Base-by-base conservation (phyloP, 2,888 invertebrate genomes). In the Diachrysia chrysitis region DNA sequence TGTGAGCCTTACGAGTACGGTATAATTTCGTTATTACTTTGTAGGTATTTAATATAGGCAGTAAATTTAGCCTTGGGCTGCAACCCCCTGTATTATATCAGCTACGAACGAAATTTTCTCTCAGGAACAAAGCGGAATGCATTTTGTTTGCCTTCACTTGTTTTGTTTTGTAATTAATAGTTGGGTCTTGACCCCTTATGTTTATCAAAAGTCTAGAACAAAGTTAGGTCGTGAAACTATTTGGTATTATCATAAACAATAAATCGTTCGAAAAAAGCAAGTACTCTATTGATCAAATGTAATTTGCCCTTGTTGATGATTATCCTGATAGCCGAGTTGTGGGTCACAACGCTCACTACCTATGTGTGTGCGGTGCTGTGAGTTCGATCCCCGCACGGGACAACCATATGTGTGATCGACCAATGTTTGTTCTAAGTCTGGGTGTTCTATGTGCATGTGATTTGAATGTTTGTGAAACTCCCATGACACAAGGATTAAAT, bases 121-220 rank as follows among this genome's bases (percentile, higher is more conserved):
- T 65, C 66, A 75, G 54, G 72, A 69, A 83, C 78, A 83, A 84
- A 85, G 76, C 71, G 75, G 65, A 63, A 63, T 85, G 73, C 79
- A 79, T 81, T 84, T 81, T 83, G 82, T 84, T 81, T 81, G 71
- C 71, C 72, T 63, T 71, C 71, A 63, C 68, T 72, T 76, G 79
- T 73, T 83, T 79, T 32, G 69, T 74, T 78, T 77, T 51, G 77
- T 78, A 79, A 79, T 80, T 71, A 83, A 84, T 79, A 80, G 81
- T 73, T 78, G 72, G 64, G 73, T 76, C 78, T 79, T 73, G 75
- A 81, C 73, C 73, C 73, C 69, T 71, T 69, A 51, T 42, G 55
- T 48, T 5, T n/a, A 4, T n/a, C n/a, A 32, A 4, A 42, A 42
- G 16, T 42, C 42, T 7, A n/a, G 5, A 42, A n/a, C n/a, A 42